A percentile compares a stretch with the other conserved stretches of the same genome.
phyloP scores from a whole-genome alignment of 2,797 vertebrate species.

The Clarias pachynema region DNA sequence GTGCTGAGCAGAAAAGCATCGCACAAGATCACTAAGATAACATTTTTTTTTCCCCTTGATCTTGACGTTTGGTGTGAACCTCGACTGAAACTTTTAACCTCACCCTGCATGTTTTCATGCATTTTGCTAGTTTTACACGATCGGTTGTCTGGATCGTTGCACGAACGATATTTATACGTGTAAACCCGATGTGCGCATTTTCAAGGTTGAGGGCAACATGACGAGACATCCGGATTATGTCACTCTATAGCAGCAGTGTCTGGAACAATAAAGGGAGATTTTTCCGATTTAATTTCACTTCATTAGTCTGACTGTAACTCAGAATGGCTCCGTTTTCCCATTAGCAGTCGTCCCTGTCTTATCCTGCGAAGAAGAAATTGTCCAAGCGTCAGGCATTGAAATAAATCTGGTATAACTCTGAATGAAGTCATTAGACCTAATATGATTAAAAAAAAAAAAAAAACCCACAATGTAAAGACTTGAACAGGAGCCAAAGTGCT shows the following conservation, averaged over 20 bases:
- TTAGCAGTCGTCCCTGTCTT: slow-evolving; percentile 45
- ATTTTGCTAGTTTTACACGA: neutral
- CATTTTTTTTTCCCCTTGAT: neutral
- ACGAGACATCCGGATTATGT: neutral
- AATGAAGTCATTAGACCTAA: slow-evolving; percentile 57
- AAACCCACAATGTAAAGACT: slow-evolving; percentile 32
- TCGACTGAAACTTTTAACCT: neutral
- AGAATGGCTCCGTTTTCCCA: slow-evolving; percentile 39
- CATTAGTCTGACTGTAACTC: slow-evolving; percentile 46
- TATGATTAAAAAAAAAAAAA: slow-evolving; percentile 45
- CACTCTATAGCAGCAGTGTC: slow-evolving; percentile 7
- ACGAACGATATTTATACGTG: neutral
- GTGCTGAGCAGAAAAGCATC: neutral
- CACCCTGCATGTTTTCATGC: neutral
- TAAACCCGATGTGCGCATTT: neutral
- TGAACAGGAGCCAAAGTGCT: slow-evolving; percentile 33
- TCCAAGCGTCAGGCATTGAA: slow-evolving; percentile 58
- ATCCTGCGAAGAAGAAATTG: slow-evolving; percentile 50
- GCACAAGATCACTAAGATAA: neutral
- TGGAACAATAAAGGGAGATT: slow-evolving; percentile 41
- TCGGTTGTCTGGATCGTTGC: neutral
- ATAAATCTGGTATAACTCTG: slow-evolving; percentile 50
- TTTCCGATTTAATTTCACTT: slow-evolving; percentile 53
- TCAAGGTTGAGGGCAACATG: slow-evolving; percentile 4
- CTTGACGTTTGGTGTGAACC: neutral